Conservation (phyloP, 2,888 invertebrate species). For the Nematopogon swammerdamellus region DNA sequence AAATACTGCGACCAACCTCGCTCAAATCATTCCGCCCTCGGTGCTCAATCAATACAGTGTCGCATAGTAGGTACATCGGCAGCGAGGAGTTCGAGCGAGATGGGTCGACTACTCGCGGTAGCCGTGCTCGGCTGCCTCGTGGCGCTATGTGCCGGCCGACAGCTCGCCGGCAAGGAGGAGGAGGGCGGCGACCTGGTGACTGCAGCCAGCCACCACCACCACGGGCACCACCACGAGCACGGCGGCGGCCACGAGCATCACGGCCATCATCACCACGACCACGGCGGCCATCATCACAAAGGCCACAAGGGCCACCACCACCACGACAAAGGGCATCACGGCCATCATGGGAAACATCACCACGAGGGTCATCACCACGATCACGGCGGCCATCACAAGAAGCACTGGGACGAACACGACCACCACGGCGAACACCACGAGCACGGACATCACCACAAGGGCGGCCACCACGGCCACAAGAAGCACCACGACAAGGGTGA, state of each 20-base stretch:
- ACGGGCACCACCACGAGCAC: constrained; percentile 56
- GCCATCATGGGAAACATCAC: constrained; percentile 73
- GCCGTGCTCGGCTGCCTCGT: constrained; percentile 35
- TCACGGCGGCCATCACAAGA: constrained; percentile 76
- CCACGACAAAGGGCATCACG: constrained; percentile 75
- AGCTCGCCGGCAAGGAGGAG: constrained; percentile 26
- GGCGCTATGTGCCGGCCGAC: constrained; percentile 29
- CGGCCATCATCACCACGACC: constrained; percentile 63
- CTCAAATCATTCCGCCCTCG: neutral
- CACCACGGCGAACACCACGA: constrained; percentile 76
- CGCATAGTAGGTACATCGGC: neutral
- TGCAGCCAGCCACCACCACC: constrained; percentile 42
- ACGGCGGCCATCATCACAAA: constrained; percentile 74
- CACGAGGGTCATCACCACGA: constrained; percentile 73
- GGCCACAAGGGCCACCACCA: constrained; percentile 74
- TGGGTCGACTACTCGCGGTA: constrained; percentile 48
- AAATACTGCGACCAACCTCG: neutral
- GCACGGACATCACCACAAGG: constrained; percentile 74
- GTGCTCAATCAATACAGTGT: neutral
- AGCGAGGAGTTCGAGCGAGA: constrained; percentile 15
- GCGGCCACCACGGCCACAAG: constrained; percentile 74
- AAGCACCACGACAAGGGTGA: constrained; percentile 84
- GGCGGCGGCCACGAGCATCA: constrained; percentile 69
- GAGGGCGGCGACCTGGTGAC: constrained; percentile 35
- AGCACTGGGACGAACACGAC: constrained; percentile 72